These are phyloP conservation scores for Yponomeuta malinellus DNA, from an alignment of 2,888 invertebrate species.

Conservation along the genomic window DNA sequence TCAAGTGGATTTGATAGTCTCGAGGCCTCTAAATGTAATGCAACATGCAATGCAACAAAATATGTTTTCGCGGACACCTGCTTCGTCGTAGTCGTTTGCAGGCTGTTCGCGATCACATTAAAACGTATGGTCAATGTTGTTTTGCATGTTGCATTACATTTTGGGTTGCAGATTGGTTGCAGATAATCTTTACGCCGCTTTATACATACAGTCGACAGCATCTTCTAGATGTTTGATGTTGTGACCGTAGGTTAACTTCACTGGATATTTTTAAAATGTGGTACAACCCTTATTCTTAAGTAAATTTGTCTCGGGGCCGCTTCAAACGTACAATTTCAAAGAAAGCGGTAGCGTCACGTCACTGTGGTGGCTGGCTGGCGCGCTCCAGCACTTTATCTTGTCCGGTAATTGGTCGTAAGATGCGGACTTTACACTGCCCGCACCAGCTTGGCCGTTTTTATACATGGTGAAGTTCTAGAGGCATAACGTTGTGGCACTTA, in stretches of 20 bases:
- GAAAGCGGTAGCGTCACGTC: background rate
- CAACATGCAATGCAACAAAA: too few species aligned
- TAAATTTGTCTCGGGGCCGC: background rate
- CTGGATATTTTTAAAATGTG: background rate
- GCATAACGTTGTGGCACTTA: too few species aligned
- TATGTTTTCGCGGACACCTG: too few species aligned
- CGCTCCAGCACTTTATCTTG: conserved; percentile 42
- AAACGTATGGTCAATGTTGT: too few species aligned
- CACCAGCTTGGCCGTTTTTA: too few species aligned
- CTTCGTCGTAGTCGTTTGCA: too few species aligned
- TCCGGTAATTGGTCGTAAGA: conserved; percentile 60
- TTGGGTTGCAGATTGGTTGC: background rate
- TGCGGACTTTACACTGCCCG: conserved; percentile 38
- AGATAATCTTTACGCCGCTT: background rate
- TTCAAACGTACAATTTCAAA: background rate
- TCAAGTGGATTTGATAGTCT: too few species aligned
- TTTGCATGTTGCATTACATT: too few species aligned
- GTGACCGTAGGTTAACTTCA: background rate
- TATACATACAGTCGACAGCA: background rate
- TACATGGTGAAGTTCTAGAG: too few species aligned
- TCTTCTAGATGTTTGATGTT: background rate
- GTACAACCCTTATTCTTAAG: background rate
- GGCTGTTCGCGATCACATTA: too few species aligned
- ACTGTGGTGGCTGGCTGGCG: background rate
- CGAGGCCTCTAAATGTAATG: too few species aligned